A percentile compares a stretch with the other conserved stretches of the same genome.
phyloP scores from a whole-genome alignment of 1,140 invertebrate genomes.

The Aphelinus atriplicis region DNA sequence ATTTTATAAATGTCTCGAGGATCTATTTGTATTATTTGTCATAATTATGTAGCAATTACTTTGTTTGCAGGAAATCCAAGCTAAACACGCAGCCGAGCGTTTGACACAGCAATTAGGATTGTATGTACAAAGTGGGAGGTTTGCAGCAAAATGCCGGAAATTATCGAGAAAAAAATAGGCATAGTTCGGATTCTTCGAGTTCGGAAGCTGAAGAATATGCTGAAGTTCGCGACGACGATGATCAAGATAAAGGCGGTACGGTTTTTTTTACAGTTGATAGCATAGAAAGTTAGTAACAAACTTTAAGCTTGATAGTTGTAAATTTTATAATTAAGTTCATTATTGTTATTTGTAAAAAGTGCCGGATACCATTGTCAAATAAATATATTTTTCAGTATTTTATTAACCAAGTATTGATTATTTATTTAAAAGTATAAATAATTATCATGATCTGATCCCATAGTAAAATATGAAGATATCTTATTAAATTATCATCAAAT shows the following conservation, averaged over 20 bases:
- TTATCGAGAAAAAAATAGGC: too few relatives aligned
- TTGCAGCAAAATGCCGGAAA: conserved; percentile 43
- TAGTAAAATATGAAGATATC: too few relatives aligned
- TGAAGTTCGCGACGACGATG: conserved; percentile 63
- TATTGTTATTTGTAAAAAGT: conserved; percentile 27
- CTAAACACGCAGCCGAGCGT: conserved; percentile 63
- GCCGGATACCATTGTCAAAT: conserved; percentile 26
- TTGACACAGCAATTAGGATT: conserved; percentile 55
- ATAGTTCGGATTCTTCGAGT: conserved; percentile 45
- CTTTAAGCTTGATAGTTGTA: too few relatives aligned
- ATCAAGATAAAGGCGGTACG: conserved; percentile 60
- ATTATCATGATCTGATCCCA: too few relatives aligned
- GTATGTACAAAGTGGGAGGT: conserved; percentile 33
- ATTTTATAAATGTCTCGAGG: too few relatives aligned
- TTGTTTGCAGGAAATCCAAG: conserved; percentile 61
- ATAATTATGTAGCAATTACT: too few relatives aligned
- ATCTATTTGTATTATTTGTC: too few relatives aligned
- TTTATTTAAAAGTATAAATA: too few relatives aligned
- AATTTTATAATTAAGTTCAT: too few relatives aligned
- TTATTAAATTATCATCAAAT: too few relatives aligned
- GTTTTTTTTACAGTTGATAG: conserved; percentile 58
- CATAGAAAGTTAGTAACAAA: conserved; percentile 45
- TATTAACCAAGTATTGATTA: conserved; percentile 12
- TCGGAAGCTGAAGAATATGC: conserved; percentile 55
- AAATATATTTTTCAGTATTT: conserved; percentile 30